Base-by-base conservation (phyloP, 2,113 vertebrate species). In the Colistium nudipinnis region DNA sequence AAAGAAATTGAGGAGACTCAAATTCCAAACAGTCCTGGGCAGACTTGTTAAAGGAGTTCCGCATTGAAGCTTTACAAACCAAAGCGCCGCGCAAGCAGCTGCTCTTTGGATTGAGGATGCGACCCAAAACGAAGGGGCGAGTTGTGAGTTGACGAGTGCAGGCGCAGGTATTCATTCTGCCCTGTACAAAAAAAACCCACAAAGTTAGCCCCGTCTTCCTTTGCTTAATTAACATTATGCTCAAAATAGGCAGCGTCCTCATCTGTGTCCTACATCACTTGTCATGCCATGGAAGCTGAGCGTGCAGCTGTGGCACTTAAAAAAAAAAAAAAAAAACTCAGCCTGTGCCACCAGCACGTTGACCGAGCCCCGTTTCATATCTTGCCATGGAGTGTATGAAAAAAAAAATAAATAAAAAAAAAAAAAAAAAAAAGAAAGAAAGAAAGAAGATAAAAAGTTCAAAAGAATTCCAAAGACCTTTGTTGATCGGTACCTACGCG, bases 201-300 rank as follows among this genome's bases (percentile, higher is more conserved):
- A 22, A 28, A 27, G 6, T 24, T 28, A 48, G 12, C 2, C 45
- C 43, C 20, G 10, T 49, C 49, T 43, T 14, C 45, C 3, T 59
- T 65, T 39, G 12, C 33, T 41, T n/a, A 39, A 56, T 56, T 61
- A 35, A 47, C 56, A 66, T 44, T 19, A 61, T 55, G 31, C 14
- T 63, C n/a, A 30, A 52, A 56, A 52, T 11, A 17, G 27, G 49
- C 35, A 25, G 27, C 20, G 36, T 65, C 1, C 2, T 30, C 48
- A n/a, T 30, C 43, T 55, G 14, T 51, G 51, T 56, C 20, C 67
- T 72, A 52, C 71, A 67, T 73, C 22, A 59, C 43, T 72, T 48
- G 49, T 43, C 35, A 55, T 56, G 27, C 67, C 55, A 1, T 74
- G 69, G 43, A 55, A 65, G 70, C 62, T 13, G 38, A 22, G 17